Evolutionary conservation across 2,113 vertebrate species (phyloP), one percentile per base, ranked within the genome.

Genomic region (Clupea harengus): DNA sequence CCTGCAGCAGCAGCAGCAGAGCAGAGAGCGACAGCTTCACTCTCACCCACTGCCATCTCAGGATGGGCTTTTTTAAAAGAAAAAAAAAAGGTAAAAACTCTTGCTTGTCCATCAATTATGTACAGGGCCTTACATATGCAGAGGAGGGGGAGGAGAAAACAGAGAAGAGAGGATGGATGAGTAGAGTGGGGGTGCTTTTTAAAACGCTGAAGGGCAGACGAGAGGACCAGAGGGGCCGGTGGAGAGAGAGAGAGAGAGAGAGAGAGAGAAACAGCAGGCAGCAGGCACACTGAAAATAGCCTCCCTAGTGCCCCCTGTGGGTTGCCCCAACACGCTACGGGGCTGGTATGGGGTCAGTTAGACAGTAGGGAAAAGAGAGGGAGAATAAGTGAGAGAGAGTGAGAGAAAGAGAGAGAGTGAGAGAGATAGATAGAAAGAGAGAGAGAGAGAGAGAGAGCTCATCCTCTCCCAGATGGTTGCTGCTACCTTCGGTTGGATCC

Each of bases 71-170:
- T 57, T 84, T 75, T 86, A 47, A 82, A 4, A 39, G 72, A 0
- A 44, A 44, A 75, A 78, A 78, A 78, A 39, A 39, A 39, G 39
- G 39, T 28, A 15, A 11, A 84, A 82, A 64, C 50, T 64, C 86
- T 72, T 72, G 81, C 86, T 84, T 86, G 82, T 20, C 17, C 83
- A 89, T 89, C 81, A 86, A 88, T 88, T 86, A 89, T 89, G 83
- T 81, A 87, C 80, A 72, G 45, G 64, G 78, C 60, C 82, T 60
- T 75, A 67, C 57, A 80, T 47, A 64, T n/a, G 86, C 45, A 39
- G 72, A 78, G 32, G 28, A 39, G 28, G 28, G n/a, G 2, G 25
- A 28, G 28, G 9, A 11, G 25, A 11, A 11, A 17, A 5, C 11
- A 5, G 32, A 17, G 11, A 17, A 3, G 72, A 39, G 32, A 39